Conservation (phyloP, 1,140 invertebrate species). For the Acromyrmex echinatior region DNA sequence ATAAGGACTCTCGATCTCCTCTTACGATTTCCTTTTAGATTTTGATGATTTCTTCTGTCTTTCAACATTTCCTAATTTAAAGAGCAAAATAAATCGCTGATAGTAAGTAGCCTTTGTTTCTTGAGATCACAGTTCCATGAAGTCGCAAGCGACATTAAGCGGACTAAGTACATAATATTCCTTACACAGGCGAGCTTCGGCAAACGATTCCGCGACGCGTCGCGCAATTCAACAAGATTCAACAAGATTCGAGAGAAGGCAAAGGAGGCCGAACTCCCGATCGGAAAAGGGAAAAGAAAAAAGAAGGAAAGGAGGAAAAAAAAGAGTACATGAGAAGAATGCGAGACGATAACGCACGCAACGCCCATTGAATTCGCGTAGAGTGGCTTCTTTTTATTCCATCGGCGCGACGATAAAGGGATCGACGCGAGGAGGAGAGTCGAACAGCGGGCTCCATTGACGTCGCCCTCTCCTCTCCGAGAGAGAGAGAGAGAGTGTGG, state of each 20-base stretch:
- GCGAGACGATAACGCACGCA: constrained; percentile 20
- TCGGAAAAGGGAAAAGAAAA: neutral
- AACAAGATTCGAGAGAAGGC: constrained; percentile 4
- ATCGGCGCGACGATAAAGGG: constrained; percentile 66
- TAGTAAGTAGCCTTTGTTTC: neutral
- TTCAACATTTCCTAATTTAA: constrained; percentile 13
- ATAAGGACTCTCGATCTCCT: neutral
- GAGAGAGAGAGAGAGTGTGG: neutral
- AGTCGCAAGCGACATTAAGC: neutral
- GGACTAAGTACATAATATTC: constrained; percentile 1
- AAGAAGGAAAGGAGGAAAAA: neutral
- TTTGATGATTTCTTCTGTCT: neutral
- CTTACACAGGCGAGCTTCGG: neutral
- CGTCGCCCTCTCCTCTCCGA: constrained; percentile 48
- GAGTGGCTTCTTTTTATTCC: constrained; percentile 67
- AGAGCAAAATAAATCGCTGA: neutral
- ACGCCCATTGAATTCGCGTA: constrained; percentile 60
- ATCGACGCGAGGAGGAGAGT: constrained; percentile 56
- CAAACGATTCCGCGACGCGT: constrained; percentile 21
- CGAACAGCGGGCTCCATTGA: constrained; percentile 73
- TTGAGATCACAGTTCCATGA: neutral
- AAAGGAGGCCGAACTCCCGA: neutral
- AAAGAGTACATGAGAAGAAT: constrained; percentile 12
- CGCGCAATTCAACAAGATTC: constrained; percentile 3
- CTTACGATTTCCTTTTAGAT: neutral